Evolutionary conservation across 2,888 invertebrate genomes (phyloP), one percentile per base, ranked within the genome.

Genomic region (Leucophenga maculata): DNA sequence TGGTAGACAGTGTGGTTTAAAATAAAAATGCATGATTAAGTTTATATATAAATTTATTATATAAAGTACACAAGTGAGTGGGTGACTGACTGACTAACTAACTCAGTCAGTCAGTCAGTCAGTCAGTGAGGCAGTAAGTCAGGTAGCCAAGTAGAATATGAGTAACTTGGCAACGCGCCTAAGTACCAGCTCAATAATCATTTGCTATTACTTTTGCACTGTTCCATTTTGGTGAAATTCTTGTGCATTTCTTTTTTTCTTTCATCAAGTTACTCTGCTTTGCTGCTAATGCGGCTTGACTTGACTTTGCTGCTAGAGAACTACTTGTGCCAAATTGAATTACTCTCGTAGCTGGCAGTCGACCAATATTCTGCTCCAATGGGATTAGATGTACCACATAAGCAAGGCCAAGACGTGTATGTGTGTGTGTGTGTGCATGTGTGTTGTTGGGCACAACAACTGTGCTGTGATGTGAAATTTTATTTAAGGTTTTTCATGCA

Each of bases 241-340:
- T n/a, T 57, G 13, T 57, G 22, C 26, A 22, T 31, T 39, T 18
- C 44, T 59, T 44, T 31, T 18, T 52, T 26, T 26, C n/a, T n/a
- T n/a, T n/a, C n/a, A 18, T n/a, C 3, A n/a, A 11, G 4, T 22
- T 50, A 22, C 16, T 32, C n/a, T 50, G n/a, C n/a, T n/a, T n/a
- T 31, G 22, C 20, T 50, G 26, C 46, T 54, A 50, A 50, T 48
- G 14, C 22, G 26, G 18, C 16, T 52, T 65, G 6, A 13, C 6
- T 65, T 59, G 26, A 66, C 55, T 71, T 65, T 13, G 13, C 50
- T 65, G 62, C 67, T 52, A 48, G 52, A 4, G 59, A 57, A 66
- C 60, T 55, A 22, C 62, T 64, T 46, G 62, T 22, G 22, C 32
- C 64, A 72, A 74, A 74, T 74, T 72, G 70, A 74, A 72, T 74